Evolutionary conservation across 2,888 invertebrate species (phyloP), one percentile per base, ranked within the genome.

Genomic region (Amblyjoppa proteus): DNA sequence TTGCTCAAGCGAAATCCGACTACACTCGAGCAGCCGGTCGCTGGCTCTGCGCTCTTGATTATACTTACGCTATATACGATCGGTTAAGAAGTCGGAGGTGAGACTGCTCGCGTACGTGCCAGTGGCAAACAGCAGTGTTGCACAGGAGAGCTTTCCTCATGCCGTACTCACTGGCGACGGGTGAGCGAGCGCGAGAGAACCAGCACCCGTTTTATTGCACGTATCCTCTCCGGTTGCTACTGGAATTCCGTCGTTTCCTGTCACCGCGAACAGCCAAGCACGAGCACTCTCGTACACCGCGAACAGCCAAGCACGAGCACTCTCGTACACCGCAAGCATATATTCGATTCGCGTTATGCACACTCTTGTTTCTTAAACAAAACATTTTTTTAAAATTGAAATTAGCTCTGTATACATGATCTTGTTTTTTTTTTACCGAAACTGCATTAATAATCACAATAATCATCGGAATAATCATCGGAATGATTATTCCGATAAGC

Each of bases 161-260:
- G 13, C 41, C n/a, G 53, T 69, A 16, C 74, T 53, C 69, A 68
- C 68, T 25, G 34, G 58, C 78, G 64, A 70, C 64, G 83, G 20
- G 79, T 75, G 16, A 38, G 31, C 58, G 56, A 66, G 78, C 74
- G 83, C 73, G 83, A 56, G 82, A 78, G 73, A 85, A 81, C 75
- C 79, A 77, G 80, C 85, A 83, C 83, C 81, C 83, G 81, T 85
- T 87, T 87, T 85, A 85, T 85, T 83, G 78, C 85, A 81, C 85
- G 83, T 87, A 87, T 87, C 87, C 87, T 87, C 85, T 85, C 82
- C 78, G 76, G 77, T 85, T 85, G 85, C 83, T 81, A 85, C 87
- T 83, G 83, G 85, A 85, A 85, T 87, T 84, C 82, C 75, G 83
- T 34, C 78, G 81, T 85, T 87, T 87, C 87, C 87, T 87, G 87